phyloP scores from a whole-genome alignment of 2,797 vertebrate species.

The Eospalax fontanierii region DNA sequence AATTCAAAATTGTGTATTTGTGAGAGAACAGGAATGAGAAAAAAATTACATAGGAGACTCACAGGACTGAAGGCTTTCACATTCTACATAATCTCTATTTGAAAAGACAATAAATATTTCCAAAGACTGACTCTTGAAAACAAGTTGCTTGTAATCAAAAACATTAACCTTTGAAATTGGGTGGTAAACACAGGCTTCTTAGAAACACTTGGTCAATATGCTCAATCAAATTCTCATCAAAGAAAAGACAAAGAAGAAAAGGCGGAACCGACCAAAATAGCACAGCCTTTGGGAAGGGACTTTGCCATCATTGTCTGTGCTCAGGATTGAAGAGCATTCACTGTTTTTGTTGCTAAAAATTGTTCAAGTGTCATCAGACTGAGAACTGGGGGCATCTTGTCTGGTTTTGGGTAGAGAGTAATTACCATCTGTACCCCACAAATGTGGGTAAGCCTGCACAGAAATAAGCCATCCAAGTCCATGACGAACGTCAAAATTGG shows the following conservation, averaged over 20 bases:
- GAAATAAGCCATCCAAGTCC: conserved; percentile 89
- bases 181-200: neutral
- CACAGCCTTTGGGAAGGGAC: conserved; percentile 29
- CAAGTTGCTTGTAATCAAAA: conserved; percentile 67
- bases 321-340: neutral
- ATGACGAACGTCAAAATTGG: conserved; percentile 89
- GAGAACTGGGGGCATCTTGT: conserved; percentile 74
- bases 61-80: neutral
- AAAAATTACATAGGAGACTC: neutral
- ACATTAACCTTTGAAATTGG: conserved; percentile 9
- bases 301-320: neutral
- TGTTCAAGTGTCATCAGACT: conserved; percentile 49
- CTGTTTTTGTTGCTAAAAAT: conserved; percentile 53
- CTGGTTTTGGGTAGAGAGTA: conserved; percentile 85
- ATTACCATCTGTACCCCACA: conserved; percentile 88
- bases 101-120: conserved; percentile 66
- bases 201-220: conserved; percentile 28
- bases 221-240: conserved; percentile 1
- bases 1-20: conserved; percentile 51
- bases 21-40: neutral
- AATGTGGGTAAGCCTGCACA: conserved; percentile 89
- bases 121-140: conserved; percentile 36
- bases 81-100: conserved; percentile 4
- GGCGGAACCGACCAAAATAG: neutral
- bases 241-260: neutral